Percentiles rank a stretch among this genome's conserved stretches.
phyloP scores from a whole-genome alignment of 2,888 invertebrate genomes.

The Polymixis flavicincta region DNA sequence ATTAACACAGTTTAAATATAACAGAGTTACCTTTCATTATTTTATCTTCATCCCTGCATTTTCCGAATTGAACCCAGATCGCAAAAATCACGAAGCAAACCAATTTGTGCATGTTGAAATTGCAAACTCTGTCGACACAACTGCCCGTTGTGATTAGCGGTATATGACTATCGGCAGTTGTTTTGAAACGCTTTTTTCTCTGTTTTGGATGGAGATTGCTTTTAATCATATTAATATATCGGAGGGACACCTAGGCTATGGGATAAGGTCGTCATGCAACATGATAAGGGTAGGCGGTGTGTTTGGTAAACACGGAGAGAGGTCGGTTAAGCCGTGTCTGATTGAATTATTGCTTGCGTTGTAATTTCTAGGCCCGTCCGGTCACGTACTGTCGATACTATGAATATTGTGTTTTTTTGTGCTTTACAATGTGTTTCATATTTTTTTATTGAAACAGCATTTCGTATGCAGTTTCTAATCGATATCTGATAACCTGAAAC shows the following conservation, averaged over 20 bases:
- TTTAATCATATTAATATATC: conserved; percentile 64
- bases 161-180: conserved; percentile 67
- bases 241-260: conserved; percentile 62
- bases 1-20: not conserved
- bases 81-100: conserved; percentile 65
- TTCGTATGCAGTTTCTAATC: not conserved
- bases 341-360: conserved; percentile 88
- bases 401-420: conserved; percentile 56
- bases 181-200: conserved; percentile 64
- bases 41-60: conserved; percentile 86
- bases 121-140: conserved; percentile 65
- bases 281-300: conserved; percentile 75
- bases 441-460: not conserved
- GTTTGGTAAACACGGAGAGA: conserved; percentile 86
- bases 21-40: conserved; percentile 82
- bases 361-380: conserved; percentile 78
- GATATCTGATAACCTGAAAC: not conserved
- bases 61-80: conserved; percentile 64
- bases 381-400: conserved; percentile 81
- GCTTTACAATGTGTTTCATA: conserved; percentile 9
- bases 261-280: conserved; percentile 74
- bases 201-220: conserved; percentile 30
- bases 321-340: conserved; percentile 84
- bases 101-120: conserved; percentile 64
- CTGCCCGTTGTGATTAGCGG: conserved; percentile 63